A percentile compares a stretch with the other conserved stretches of the same genome.
These are phyloP conservation scores for Takifugu rubripes DNA, from an alignment of 2,797 vertebrate species.

Conservation along the genomic window DNA sequence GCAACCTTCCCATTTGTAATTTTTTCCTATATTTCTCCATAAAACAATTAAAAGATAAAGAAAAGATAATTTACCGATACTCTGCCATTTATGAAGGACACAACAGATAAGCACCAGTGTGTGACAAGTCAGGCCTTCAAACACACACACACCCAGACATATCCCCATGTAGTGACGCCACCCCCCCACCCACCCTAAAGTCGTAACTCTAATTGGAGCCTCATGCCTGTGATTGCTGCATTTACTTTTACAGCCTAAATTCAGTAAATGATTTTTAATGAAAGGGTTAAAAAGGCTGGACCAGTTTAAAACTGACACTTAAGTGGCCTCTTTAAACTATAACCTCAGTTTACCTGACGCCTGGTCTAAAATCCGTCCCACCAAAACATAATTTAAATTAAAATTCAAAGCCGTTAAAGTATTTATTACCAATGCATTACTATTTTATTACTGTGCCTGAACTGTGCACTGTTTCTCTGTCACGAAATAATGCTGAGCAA, in stretches of 20 bases:
- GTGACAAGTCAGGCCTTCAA: too few relatives aligned
- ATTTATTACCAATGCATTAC: not conserved
- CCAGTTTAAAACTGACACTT: slow-evolving; percentile 55
- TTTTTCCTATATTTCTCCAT: too few relatives aligned
- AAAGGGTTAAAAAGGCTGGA: slow-evolving; percentile 46
- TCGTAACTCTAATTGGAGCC: slow-evolving; percentile 67
- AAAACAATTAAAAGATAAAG: too few relatives aligned
- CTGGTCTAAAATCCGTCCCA: slow-evolving; percentile 8
- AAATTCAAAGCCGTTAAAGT: too few relatives aligned
- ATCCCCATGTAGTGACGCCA: slow-evolving; percentile 6
- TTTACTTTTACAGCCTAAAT: slow-evolving; percentile 72
- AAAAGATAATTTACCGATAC: too few relatives aligned
- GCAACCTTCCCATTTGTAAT: too few relatives aligned
- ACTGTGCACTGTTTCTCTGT: too few relatives aligned
- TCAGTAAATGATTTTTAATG: slow-evolving; percentile 74
- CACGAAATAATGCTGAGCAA: not conserved
- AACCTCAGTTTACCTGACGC: slow-evolving; percentile 40
- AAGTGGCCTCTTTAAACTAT: slow-evolving; percentile 62
- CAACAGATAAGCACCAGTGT: too few relatives aligned
- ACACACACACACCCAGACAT: too few relatives aligned
- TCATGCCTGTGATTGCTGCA: slow-evolving; percentile 67
- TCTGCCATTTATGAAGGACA: too few relatives aligned
- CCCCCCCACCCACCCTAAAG: slow-evolving; percentile 21
- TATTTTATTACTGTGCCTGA: not conserved
- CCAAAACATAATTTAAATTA: too few relatives aligned